Evolutionary conservation across 2,888 invertebrate genomes (phyloP).

Genomic region (Drosophila imparisetae): DNA sequence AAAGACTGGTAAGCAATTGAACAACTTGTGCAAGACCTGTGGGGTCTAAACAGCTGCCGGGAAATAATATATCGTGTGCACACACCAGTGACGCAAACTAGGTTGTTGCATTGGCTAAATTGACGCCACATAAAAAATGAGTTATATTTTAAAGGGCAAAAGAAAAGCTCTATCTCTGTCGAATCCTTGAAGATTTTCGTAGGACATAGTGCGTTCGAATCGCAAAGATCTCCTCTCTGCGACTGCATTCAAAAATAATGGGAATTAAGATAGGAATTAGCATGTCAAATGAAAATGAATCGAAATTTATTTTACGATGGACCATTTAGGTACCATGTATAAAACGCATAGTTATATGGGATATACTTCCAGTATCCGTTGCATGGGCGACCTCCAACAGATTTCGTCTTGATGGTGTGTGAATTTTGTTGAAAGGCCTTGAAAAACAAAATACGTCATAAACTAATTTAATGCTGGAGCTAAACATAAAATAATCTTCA

Average conservation of each 20-base stretch:
- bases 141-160: not conserved
- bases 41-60: too few relatives aligned
- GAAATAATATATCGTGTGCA: not conserved
- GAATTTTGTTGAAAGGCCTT: not conserved
- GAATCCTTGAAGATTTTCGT: not conserved
- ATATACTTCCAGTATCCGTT: too few relatives aligned
- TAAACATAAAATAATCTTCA: not conserved
- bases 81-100: not conserved
- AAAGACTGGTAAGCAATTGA: not conserved
- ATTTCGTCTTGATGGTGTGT: not conserved
- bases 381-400: not conserved
- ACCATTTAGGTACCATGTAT: not conserved
- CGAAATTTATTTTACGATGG: not conserved
- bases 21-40: not conserved
- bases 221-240: not conserved
- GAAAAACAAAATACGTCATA: not conserved
- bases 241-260: too few relatives aligned
- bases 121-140: not conserved
- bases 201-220: not conserved
- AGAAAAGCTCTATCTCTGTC: too few relatives aligned
- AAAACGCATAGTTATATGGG: not conserved
- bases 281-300: not conserved
- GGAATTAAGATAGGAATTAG: not conserved
- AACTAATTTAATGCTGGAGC: not conserved
- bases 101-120: conserved; percentile 1